phyloP scores from a whole-genome alignment of 1,140 invertebrate genomes.

The Procambarus virginalis region DNA sequence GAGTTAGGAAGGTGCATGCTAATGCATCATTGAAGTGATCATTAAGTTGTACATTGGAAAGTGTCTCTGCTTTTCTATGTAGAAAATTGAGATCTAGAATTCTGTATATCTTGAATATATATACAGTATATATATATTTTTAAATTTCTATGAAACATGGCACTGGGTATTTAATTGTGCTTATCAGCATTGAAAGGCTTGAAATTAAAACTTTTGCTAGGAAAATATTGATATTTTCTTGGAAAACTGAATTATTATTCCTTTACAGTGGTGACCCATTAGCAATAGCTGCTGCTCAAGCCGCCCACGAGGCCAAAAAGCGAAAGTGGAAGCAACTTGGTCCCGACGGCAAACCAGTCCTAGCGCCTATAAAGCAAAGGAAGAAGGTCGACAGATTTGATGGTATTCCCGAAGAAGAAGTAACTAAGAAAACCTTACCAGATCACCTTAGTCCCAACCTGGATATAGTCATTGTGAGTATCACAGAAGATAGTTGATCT shows the following conservation, averaged over 20 bases:
- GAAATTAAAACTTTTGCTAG: too few species aligned
- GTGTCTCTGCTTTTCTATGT: too few species aligned
- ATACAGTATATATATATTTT: too few species aligned
- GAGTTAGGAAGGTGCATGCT: too few species aligned
- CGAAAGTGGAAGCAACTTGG: slow-evolving; percentile 59
- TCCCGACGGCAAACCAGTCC: slow-evolving; percentile 47
- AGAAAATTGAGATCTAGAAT: too few species aligned
- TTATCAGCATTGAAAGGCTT: too few species aligned
- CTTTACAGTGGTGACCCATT: slow-evolving; percentile 60
- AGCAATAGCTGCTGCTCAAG: slow-evolving; percentile 68
- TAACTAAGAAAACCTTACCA: slow-evolving; percentile 91
- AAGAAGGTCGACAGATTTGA: slow-evolving; percentile 98
- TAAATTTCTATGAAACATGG: too few species aligned
- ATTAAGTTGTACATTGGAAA: too few species aligned
- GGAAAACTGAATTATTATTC: background rate
- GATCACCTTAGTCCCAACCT: slow-evolving; percentile 94
- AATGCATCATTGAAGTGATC: too few species aligned
- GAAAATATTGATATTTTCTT: background rate
- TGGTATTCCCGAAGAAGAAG: slow-evolving; percentile 97
- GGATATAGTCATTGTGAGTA: slow-evolving; percentile 98
- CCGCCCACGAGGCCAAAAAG: slow-evolving; percentile 68
- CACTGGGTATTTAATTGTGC: too few species aligned
- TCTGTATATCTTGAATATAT: too few species aligned
- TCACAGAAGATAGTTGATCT: background rate
- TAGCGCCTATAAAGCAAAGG: slow-evolving; percentile 74